Evolutionary conservation across 2,888 invertebrate species (phyloP), one percentile per base, ranked within the genome.

Genomic region (Apamea sordens): DNA sequence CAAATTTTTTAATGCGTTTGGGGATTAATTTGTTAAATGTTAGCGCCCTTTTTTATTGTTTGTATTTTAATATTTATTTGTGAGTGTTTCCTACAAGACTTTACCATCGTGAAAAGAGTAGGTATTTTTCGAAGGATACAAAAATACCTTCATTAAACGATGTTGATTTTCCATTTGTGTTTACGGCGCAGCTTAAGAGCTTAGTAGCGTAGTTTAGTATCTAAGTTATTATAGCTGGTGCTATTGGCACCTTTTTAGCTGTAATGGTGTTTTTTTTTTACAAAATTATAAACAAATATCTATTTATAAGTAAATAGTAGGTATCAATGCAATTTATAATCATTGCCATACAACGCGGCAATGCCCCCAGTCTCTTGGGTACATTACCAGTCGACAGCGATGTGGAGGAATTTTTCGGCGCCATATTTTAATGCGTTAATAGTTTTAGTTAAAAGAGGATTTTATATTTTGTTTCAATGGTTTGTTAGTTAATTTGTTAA

Each of bases 1-100:
- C 76, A 83, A 69, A 24, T 73, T 80, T 79, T 83, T 69, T 77
- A 71, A 75, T 83, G 73, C n/a, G 63, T 63, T 56, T 0, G 2
- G 21, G 76, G 36, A 77, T 59, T 79, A 78, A 79, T 83, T 70
- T 21, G 67, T 71, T 69, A 24, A 68, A 78, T 56, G 75, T 76
- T 77, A 32, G 74, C 67, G 64, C 32, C 56, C 44, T 73, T 41
- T 78, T 59, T 73, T 47, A 70, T 50, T 53, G 41, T 74, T 47
- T 28, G 10, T 65, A 36, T 79, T 68, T 28, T 71, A 1, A 21
- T 73, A 64, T 64, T 36, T 36, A 18, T 41, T 50, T 24, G 11
- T 7, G 24, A 7, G 13, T 13, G 53, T 50, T 68, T 53, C 36
- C 13, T 2, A 13, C 2, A 28, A n/a, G 18, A n/a, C 11, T 74